A percentile compares a stretch with the other conserved stretches of the same genome.
Conservation (phyloP, 2,888 invertebrate species). For the Megaustenia siamemsis region DNA sequence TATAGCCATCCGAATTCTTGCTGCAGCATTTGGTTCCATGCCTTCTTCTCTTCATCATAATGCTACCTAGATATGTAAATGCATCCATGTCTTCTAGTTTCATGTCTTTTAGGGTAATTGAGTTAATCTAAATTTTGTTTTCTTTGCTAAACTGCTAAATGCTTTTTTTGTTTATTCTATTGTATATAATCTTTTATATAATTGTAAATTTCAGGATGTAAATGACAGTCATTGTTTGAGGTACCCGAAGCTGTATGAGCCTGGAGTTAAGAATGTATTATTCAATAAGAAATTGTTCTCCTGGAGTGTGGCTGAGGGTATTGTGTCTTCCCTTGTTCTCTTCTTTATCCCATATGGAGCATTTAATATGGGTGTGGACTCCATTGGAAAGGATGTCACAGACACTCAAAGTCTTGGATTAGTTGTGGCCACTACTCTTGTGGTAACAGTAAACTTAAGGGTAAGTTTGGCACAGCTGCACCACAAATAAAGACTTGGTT, state of each 20-base stretch:
- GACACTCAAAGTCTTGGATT: conserved; percentile 97
- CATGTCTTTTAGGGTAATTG: too few relatives aligned
- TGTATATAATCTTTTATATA: neutral
- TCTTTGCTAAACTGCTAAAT: too few relatives aligned
- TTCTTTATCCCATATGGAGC: conserved; percentile 97
- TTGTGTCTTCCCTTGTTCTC: conserved; percentile 95
- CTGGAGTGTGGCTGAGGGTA: conserved; percentile 96
- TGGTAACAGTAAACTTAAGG: conserved; percentile 97
- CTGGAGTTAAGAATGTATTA: conserved; percentile 94
- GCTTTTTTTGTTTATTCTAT: neutral
- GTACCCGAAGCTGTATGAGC: conserved; percentile 96
- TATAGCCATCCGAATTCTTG: too few relatives aligned
- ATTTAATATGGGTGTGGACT: conserved; percentile 92
- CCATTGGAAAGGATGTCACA: conserved; percentile 92
- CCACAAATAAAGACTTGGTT: too few relatives aligned
- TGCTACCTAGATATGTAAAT: too few relatives aligned
- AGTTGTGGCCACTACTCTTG: conserved; percentile 96
- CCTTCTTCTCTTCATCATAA: too few relatives aligned
- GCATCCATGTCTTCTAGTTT: too few relatives aligned
- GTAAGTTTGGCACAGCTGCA: conserved; percentile 82
- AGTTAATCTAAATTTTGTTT: too few relatives aligned
- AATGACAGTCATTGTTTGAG: conserved; percentile 90
- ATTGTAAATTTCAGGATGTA: conserved; percentile 83
- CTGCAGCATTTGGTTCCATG: too few relatives aligned
- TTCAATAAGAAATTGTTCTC: conserved; percentile 95